phyloP scores from a whole-genome alignment of 2,797 vertebrate species.

The Acridotheres tristis region DNA sequence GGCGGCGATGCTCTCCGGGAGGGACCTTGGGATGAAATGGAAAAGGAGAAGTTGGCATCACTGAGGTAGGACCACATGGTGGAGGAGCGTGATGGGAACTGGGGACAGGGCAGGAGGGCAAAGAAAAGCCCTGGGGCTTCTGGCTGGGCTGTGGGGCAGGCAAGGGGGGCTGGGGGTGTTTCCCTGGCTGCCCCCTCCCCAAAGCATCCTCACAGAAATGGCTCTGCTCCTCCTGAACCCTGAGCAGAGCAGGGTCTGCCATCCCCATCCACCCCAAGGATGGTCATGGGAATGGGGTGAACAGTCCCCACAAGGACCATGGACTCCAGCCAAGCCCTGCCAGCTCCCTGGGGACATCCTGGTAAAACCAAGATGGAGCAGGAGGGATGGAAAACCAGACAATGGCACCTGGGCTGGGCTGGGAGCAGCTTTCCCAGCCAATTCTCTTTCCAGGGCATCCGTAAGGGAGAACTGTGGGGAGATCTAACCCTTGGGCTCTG shows the following conservation, averaged over 20 bases:
- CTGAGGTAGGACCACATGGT: conserved; percentile 52
- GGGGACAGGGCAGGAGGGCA: not conserved
- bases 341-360: not conserved
- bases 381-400: not conserved
- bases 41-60: conserved; percentile 78
- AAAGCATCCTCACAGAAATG: not conserved
- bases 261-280: not conserved
- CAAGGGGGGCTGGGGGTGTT: not conserved
- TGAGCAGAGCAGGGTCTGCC: not conserved
- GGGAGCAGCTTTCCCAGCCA: not conserved
- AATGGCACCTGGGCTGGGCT: not conserved
- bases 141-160: not conserved
- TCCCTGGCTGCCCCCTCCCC: not conserved
- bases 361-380: not conserved
- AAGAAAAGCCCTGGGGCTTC: not conserved
- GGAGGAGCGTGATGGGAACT: not conserved
- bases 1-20: conserved; percentile 73
- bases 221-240: not conserved
- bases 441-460: not conserved
- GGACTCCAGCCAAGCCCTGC: rapidly evolving
- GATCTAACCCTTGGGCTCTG: not conserved
- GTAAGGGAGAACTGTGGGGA: not conserved
- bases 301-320: rapidly evolving
- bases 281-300: not conserved
- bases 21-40: conserved; percentile 77